These are phyloP conservation scores for Numida meleagris DNA, from an alignment of 2,113 vertebrate species.

Conservation along the genomic window DNA sequence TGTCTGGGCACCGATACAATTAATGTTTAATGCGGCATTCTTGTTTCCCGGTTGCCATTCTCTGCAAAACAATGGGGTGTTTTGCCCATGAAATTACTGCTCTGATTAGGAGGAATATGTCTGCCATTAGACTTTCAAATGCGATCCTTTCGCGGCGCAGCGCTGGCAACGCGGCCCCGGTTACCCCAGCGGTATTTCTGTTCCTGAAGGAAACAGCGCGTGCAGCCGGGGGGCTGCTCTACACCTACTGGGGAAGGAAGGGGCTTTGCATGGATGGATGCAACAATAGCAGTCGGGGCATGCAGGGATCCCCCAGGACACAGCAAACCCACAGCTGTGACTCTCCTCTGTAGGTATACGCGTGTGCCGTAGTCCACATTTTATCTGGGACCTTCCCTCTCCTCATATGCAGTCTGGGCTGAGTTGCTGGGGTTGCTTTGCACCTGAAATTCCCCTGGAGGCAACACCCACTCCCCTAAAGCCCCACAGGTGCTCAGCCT, in stretches of 20 bases:
- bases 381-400: neutral
- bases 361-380: neutral
- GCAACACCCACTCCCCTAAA: neutral
- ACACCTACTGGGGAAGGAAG: neutral
- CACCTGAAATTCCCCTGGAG: neutral
- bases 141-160: neutral
- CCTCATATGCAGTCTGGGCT: neutral
- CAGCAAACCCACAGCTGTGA: accelerated
- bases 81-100: slow-evolving; percentile 47
- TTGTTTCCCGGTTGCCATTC: slow-evolving; percentile 34
- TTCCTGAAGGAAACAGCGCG: slow-evolving; percentile 31
- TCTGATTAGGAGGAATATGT: slow-evolving; percentile 9
- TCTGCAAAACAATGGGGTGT: slow-evolving; percentile 16
- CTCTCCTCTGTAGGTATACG: accelerated
- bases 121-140: slow-evolving; percentile 27
- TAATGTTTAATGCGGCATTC: neutral
- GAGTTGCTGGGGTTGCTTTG: neutral
- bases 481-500: neutral
- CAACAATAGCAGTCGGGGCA: neutral
- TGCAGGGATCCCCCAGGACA: accelerated
- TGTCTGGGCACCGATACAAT: slow-evolving; percentile 18
- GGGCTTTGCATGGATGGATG: neutral
- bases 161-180: neutral
- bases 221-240: neutral
- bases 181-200: neutral